Conservation (phyloP, 2,888 invertebrate genomes). For the Lepetodrilus schrolli region DNA sequence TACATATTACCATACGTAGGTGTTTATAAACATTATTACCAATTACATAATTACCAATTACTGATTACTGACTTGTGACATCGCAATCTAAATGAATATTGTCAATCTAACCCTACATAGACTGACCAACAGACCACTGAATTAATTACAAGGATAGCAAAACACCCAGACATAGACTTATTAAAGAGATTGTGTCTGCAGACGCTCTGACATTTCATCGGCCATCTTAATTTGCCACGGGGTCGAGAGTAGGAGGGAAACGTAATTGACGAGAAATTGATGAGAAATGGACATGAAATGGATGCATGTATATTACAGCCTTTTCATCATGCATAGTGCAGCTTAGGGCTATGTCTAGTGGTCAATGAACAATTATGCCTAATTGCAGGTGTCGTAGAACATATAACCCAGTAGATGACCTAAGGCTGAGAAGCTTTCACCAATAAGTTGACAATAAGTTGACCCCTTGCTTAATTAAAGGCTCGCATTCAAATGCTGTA, state of each 20-base stretch:
- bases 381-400: neutral
- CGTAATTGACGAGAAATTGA: neutral
- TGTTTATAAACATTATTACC: too few species aligned
- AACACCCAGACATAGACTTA: neutral
- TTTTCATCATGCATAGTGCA: neutral
- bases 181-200: slow-evolving; percentile 11
- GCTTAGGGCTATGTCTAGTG: neutral
- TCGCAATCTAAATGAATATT: too few species aligned
- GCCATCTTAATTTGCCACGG: neutral
- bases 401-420: too few species aligned
- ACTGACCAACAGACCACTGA: too few species aligned
- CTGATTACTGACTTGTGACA: too few species aligned
- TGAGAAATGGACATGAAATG: neutral
- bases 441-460: too few species aligned
- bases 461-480: too few species aligned
- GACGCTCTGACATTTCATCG: slow-evolving; percentile 19
- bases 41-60: too few species aligned
- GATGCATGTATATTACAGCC: neutral
- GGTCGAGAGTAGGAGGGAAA: neutral
- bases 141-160: slow-evolving; percentile 1
- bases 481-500: too few species aligned
- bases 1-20: too few species aligned
- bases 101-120: too few species aligned
- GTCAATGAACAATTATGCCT: neutral
- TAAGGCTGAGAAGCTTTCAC: too few species aligned